A percentile compares a stretch with the other conserved stretches of the same genome.
These are phyloP conservation scores for Odontophorus gujanensis DNA, from an alignment of 2,113 vertebrate species.

Conservation along the genomic window DNA sequence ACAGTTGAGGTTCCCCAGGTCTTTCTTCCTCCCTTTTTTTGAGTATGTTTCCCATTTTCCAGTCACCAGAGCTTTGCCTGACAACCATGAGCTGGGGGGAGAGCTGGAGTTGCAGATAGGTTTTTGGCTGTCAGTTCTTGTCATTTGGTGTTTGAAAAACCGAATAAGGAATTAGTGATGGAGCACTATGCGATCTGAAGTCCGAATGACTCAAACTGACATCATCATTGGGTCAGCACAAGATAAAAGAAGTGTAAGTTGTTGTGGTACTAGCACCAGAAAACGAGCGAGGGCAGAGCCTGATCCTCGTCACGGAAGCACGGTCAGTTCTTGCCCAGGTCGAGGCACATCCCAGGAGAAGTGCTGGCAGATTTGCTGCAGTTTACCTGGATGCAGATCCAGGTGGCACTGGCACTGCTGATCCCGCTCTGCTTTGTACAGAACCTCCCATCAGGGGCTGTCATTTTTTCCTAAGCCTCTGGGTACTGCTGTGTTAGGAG, in stretches of 20 bases:
- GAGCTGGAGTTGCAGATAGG: neutral
- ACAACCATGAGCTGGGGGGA: too few relatives aligned
- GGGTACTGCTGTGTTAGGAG: rapidly evolving
- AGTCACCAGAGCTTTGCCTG: too few relatives aligned
- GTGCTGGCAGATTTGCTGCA: neutral
- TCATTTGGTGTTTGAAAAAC: neutral
- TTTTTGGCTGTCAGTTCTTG: rapidly evolving
- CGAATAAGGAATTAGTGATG: neutral
- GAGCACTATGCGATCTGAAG: neutral
- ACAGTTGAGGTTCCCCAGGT: too few relatives aligned
- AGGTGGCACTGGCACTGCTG: neutral
- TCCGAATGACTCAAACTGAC: neutral
- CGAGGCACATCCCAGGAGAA: neutral
- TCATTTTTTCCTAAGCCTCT: neutral
- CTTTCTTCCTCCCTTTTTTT: too few relatives aligned
- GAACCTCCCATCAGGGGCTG: neutral
- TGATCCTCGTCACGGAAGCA: too few relatives aligned
- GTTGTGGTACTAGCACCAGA: neutral
- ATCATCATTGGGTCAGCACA: neutral
- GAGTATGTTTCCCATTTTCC: too few relatives aligned
- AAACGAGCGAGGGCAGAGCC: neutral
- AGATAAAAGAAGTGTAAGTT: neutral
- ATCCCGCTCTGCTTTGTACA: neutral
- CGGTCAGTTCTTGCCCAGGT: rapidly evolving
- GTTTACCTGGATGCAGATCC: neutral